phyloP scores from a whole-genome alignment of 2,113 vertebrate species.

The Arenaria interpres region DNA sequence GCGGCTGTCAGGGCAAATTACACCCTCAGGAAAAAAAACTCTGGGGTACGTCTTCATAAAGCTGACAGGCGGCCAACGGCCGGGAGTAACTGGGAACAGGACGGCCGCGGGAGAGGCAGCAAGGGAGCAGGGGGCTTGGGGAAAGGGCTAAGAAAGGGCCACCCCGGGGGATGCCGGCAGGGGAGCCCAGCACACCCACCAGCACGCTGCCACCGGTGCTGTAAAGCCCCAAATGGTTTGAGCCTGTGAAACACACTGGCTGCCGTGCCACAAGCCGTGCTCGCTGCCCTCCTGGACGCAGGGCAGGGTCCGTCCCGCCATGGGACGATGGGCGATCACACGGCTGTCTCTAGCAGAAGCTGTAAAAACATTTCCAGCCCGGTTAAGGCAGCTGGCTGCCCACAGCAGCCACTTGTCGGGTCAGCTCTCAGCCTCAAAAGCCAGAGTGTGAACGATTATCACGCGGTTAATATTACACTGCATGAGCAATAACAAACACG shows the following conservation, averaged over 20 bases:
- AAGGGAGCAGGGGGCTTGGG: rapidly evolving
- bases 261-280: not conserved
- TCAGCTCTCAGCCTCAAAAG: not conserved
- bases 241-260: rapidly evolving
- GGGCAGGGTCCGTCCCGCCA: rapidly evolving
- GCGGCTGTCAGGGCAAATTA: not conserved
- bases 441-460: not conserved
- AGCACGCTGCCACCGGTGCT: not conserved
- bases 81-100: not conserved
- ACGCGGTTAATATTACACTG: not conserved
- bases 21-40: not conserved
- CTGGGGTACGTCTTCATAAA: not conserved
- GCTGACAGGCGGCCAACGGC: not conserved
- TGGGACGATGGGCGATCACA: rapidly evolving
- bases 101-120: rapidly evolving
- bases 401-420: not conserved
- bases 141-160: not conserved
- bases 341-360: not conserved
- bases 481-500: rapidly evolving
- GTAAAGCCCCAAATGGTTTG: not conserved
- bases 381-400: not conserved
- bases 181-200: not conserved
- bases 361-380: not conserved
- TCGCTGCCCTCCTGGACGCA: not conserved
- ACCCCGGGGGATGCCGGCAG: not conserved